phyloP scores from a whole-genome alignment of 2,888 invertebrate genomes.

The Drosophila niveifrons region DNA sequence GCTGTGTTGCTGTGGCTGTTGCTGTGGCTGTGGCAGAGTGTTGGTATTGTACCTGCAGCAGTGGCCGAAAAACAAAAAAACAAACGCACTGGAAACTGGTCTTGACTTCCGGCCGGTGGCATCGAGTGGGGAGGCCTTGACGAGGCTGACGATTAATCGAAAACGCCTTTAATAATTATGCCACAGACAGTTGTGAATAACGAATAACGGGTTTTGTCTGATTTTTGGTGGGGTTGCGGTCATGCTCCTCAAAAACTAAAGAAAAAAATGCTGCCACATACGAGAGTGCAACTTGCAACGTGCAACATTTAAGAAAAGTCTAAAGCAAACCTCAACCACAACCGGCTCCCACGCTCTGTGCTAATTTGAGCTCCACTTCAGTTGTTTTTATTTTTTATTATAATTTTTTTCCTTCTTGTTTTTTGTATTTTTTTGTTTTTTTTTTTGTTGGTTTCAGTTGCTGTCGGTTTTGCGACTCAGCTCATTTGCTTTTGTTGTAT shows the following conservation, averaged over 20 bases:
- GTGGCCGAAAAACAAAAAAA: conserved; percentile 4
- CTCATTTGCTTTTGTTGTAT: conserved; percentile 46
- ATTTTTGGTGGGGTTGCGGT: conserved; percentile 28
- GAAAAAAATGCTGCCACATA: conserved; percentile 4
- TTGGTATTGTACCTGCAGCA: conserved; percentile 4
- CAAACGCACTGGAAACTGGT: conserved; percentile 62
- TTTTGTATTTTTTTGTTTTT: conserved; percentile 11
- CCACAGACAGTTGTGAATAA: conserved; percentile 47
- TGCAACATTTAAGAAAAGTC: conserved; percentile 43
- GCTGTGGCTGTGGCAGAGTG: neutral
- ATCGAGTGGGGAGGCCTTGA: conserved; percentile 60
- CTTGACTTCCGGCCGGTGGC: conserved; percentile 67
- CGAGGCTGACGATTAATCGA: conserved; percentile 43
- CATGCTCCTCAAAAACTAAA: conserved; percentile 17
- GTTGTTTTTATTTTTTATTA: conserved; percentile 23
- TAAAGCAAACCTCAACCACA: conserved; percentile 23
- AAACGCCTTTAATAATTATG: conserved; percentile 49
- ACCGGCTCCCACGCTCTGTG: conserved; percentile 82
- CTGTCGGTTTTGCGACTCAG: conserved; percentile 26
- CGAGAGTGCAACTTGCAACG: conserved; percentile 19
- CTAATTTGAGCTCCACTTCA: conserved; percentile 81
- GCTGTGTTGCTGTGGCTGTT: conserved; percentile 6
- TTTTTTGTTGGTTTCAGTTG: conserved; percentile 33
- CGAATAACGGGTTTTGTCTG: conserved; percentile 68
- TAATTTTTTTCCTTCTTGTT: conserved; percentile 5